Evolutionary conservation across 2,113 vertebrate species (phyloP).

Genomic region (Triplophysa tibetana): DNA sequence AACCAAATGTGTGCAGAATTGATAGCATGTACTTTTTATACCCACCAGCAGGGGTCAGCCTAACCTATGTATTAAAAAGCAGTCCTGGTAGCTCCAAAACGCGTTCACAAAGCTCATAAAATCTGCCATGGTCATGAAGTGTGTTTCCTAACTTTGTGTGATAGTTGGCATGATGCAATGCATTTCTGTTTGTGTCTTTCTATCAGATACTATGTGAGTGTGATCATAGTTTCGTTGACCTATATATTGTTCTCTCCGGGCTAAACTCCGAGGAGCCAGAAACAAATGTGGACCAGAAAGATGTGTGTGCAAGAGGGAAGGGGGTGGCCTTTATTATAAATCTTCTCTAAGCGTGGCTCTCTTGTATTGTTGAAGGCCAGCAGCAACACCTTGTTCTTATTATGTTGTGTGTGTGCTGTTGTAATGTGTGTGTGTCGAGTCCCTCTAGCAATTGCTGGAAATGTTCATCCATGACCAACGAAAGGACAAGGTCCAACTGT

Average conservation of each 20-base stretch:
- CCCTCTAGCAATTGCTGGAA: constrained; percentile 43
- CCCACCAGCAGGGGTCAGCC: constrained; percentile 44
- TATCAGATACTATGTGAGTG: constrained; percentile 38
- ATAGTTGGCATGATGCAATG: not conserved
- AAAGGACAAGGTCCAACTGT: constrained; percentile 22
- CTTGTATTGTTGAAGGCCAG: constrained; percentile 18
- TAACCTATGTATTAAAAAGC: not conserved
- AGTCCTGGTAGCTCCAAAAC: not conserved
- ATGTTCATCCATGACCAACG: constrained; percentile 29
- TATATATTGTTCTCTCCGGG: constrained; percentile 44
- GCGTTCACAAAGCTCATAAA: not conserved
- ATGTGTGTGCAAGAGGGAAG: not conserved
- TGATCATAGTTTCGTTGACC: constrained; percentile 50
- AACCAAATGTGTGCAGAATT: not conserved
- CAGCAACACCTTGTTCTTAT: constrained; percentile 51
- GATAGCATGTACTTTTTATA: not conserved
- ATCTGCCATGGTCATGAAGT: constrained; percentile 19
- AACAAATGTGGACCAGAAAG: constrained; percentile 44
- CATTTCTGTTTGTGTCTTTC: constrained; percentile 19
- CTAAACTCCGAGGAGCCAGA: constrained; percentile 37
- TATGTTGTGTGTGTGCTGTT: constrained; percentile 27
- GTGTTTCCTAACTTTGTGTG: constrained; percentile 33
- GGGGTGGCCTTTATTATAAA: constrained; percentile 30
- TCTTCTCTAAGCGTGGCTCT: constrained; percentile 40
- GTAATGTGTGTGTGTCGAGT: not conserved